Conservation (phyloP, 2,888 invertebrate species). For the Rhopalosiphum nymphaeae region DNA sequence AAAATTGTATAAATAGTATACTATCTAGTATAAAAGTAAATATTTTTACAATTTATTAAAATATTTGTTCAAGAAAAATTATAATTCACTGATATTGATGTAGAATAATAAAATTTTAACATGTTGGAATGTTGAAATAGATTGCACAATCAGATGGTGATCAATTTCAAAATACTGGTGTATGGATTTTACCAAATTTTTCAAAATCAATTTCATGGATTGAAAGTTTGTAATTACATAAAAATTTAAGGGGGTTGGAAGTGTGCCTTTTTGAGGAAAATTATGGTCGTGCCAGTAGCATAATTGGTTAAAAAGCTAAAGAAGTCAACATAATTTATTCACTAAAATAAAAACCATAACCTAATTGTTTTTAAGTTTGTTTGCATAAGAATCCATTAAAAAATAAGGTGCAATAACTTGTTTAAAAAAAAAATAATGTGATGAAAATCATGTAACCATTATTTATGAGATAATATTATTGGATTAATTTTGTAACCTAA, state of each 20-base stretch:
- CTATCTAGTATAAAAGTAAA: not conserved
- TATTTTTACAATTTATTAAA: not conserved
- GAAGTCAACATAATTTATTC: too few species aligned
- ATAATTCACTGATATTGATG: not conserved
- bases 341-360: too few species aligned
- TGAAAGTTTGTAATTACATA: not conserved
- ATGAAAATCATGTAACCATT: too few species aligned
- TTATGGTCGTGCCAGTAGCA: not conserved
- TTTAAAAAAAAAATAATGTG: too few species aligned
- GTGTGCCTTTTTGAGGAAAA: not conserved
- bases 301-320: too few species aligned
- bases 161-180: not conserved
- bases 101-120: not conserved
- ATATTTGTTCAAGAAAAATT: not conserved
- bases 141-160: not conserved
- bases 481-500: too few species aligned
- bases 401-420: too few species aligned
- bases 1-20: not conserved
- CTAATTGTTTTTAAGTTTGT: too few species aligned
- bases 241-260: not conserved
- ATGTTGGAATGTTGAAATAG: not conserved
- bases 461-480: too few species aligned
- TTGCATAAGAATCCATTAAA: too few species aligned
- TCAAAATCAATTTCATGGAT: not conserved
- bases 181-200: not conserved